Evolutionary conservation across 2,888 invertebrate genomes (phyloP).

Genomic region (Oscheius sp.): DNA sequence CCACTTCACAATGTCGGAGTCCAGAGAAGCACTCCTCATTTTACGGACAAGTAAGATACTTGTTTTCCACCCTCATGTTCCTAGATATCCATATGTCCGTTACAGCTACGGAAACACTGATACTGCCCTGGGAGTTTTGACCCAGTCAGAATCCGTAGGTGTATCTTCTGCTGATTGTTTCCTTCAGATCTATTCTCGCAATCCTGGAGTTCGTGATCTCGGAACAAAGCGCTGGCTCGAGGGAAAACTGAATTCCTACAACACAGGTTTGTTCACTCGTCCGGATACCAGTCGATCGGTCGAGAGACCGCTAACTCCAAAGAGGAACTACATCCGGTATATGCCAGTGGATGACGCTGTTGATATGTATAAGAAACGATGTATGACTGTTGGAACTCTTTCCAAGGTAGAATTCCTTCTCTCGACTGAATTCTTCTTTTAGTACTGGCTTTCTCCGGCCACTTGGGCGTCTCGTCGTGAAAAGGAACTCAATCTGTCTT

Average conservation of each 20-base stretch:
- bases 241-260: slow-evolving; percentile 67
- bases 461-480: slow-evolving; percentile 64
- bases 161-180: not conserved
- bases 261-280: slow-evolving; percentile 62
- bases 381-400: slow-evolving; percentile 69
- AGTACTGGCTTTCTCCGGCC: slow-evolving; percentile 68
- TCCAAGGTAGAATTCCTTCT: slow-evolving; percentile 56
- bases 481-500: slow-evolving; percentile 61
- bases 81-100: slow-evolving; percentile 64
- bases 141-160: slow-evolving; percentile 64
- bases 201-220: slow-evolving; percentile 62
- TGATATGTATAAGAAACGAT: slow-evolving; percentile 69
- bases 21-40: slow-evolving; percentile 67
- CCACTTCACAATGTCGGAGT: slow-evolving; percentile 68
- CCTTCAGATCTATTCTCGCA: slow-evolving; percentile 49
- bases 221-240: slow-evolving; percentile 69
- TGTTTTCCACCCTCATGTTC: not conserved
- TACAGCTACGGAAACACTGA: slow-evolving; percentile 60
- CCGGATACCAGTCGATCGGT: slow-evolving; percentile 52
- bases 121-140: slow-evolving; percentile 58
- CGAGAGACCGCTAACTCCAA: slow-evolving; percentile 62
- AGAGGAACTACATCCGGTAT: slow-evolving; percentile 65
- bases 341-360: slow-evolving; percentile 70
- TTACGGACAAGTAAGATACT: slow-evolving; percentile 54
- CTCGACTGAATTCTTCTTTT: slow-evolving; percentile 3